phyloP scores from a whole-genome alignment of 2,797 vertebrate species.

The Florisuga fusca region DNA sequence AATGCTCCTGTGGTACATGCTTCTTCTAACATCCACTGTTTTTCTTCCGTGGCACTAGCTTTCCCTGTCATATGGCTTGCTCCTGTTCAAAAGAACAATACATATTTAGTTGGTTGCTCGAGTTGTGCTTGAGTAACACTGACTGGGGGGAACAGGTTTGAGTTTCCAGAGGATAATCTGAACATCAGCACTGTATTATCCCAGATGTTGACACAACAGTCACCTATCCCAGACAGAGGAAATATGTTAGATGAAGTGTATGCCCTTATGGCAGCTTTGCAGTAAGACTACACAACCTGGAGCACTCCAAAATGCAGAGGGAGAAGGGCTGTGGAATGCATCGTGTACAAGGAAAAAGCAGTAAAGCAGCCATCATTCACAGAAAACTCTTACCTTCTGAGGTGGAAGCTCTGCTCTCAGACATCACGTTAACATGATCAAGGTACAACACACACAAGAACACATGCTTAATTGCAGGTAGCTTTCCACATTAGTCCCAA shows the following conservation, averaged over 20 bases:
- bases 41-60: not conserved
- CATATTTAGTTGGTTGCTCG: not conserved
- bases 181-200: slow-evolving; percentile 11
- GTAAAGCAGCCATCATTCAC: fast-evolving
- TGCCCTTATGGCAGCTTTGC: fast-evolving
- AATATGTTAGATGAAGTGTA: not conserved
- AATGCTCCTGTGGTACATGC: not conserved
- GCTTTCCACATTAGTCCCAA: not conserved
- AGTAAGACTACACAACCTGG: not conserved
- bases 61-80: not conserved
- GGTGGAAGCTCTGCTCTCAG: not conserved
- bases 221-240: not conserved
- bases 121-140: not conserved
- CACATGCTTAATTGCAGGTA: not conserved
- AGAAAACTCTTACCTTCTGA: not conserved
- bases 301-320: not conserved
- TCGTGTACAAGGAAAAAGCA: not conserved
- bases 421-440: not conserved
- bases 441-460: not conserved
- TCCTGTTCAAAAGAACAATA: not conserved
- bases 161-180: slow-evolving; percentile 13
- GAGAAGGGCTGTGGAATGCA: not conserved
- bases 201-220: slow-evolving; percentile 11
- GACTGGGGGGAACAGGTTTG: not conserved
- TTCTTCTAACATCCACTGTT: not conserved